Base-by-base conservation (phyloP, 2,797 vertebrate genomes). In the Rhodeus uyekii region DNA sequence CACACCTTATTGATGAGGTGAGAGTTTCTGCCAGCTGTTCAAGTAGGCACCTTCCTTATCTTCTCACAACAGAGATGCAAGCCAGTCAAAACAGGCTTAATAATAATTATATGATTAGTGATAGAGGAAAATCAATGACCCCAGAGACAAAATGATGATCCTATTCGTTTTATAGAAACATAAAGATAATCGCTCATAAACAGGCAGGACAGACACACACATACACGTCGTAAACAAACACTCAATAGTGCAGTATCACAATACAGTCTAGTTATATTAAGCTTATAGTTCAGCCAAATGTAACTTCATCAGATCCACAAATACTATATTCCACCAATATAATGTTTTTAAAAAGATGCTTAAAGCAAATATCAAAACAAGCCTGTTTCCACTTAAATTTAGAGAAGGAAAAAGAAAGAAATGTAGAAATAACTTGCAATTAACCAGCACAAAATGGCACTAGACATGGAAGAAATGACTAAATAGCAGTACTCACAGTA, bases 401-500 rank as follows among this genome's bases (percentile, higher is more conserved):
- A 42, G 65, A 32, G 29, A 55, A 16, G 32, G 64, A 61, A 34
- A 29, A 39, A 48, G 14, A 44, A 14, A 24, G 46, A 61, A 34
- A 18, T 39, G 16, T 9, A 13, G 39, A 38, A 55, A 67, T 32
- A 74, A 42, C 61, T 60, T 46, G 42, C 46, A 71, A 65, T 81
- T 39, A 81, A 50, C 69, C 69, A 39, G 46, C 71, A 65, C 32
- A 53, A 53, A 16, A 81, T 29, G 3, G 61, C 29, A 72, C 16
- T 36, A 24, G 61, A 27, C 13, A 42, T 29, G 46, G 14, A 64
- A 38, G 36, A 46, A 76, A 44, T 4, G 13, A 72, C 22, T 48
- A 48, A 34, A 61, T 5, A 44, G 36, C 14, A n/a, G n/a, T 91
- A 98, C 97, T 99, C 91, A 98, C 97, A 98, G 94, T 99, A 99